A percentile compares a stretch with the other conserved stretches of the same genome.
Conservation (phyloP, 2,113 vertebrate genomes). For the Oreochromis niloticus region DNA sequence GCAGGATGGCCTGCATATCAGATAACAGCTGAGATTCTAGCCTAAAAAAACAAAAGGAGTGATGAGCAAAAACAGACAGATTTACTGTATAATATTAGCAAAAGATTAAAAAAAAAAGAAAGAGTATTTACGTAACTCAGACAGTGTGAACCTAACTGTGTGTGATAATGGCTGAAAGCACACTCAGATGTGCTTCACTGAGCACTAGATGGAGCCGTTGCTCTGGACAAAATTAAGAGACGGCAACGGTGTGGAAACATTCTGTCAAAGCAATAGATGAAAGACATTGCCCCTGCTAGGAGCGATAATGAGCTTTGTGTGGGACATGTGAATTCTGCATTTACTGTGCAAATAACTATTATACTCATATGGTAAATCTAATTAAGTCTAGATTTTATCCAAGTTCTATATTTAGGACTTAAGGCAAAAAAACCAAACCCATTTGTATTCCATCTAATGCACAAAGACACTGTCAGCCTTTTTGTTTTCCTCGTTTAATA, state of each 20-base stretch:
- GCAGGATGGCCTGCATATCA: constrained; percentile 93
- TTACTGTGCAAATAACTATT: constrained; percentile 46
- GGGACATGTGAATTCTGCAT: constrained; percentile 47
- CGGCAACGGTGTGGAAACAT: not conserved
- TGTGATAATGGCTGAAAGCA: not conserved
- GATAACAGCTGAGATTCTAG: constrained; percentile 94
- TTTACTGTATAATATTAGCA: not conserved
- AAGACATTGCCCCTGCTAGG: constrained; percentile 9
- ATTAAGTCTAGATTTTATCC: constrained; percentile 34
- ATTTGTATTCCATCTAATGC: not conserved
- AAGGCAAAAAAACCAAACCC: not conserved
- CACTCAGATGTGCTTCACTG: not conserved
- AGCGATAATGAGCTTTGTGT: constrained; percentile 56
- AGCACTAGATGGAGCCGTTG: constrained; percentile 51
- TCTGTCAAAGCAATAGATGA: constrained; percentile 12
- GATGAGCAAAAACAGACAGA: not conserved
- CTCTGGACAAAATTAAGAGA: not conserved
- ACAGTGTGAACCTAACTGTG: not conserved
- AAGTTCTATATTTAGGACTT: constrained; percentile 31
- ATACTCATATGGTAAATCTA: constrained; percentile 32
- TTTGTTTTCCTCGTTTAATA: not conserved
- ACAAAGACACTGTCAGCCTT: not conserved
- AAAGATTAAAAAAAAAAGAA: not conserved
- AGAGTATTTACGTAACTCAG: not conserved
- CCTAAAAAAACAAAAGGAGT: constrained; percentile 57